Evolutionary conservation across 2,113 vertebrate genomes (phyloP).

Genomic region (Barnardius zonarius): DNA sequence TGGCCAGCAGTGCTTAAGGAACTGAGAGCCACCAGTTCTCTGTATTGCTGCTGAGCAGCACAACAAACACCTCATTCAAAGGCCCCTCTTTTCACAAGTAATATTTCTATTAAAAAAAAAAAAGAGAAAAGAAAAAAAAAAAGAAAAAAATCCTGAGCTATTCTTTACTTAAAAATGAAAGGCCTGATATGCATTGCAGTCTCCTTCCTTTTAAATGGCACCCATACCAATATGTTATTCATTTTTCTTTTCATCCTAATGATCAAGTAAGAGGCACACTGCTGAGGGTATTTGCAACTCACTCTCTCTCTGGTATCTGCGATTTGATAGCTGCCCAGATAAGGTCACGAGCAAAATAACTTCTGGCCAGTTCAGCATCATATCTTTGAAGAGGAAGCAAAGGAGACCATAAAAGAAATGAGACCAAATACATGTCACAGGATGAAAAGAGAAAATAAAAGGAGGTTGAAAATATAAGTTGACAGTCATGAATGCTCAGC

Average conservation of each 20-base stretch:
- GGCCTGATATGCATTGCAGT: not conserved
- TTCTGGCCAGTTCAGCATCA: not conserved
- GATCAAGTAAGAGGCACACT: not conserved
- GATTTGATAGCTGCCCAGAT: not conserved
- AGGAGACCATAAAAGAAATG: not conserved
- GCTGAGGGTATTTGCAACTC: not conserved
- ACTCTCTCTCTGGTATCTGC: not conserved
- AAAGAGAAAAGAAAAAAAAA: not conserved
- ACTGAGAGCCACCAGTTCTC: not conserved
- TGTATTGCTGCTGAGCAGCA: not conserved
- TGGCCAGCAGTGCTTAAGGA: not conserved
- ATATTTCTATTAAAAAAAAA: not conserved
- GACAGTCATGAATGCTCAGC: not conserved
- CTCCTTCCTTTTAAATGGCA: not conserved
- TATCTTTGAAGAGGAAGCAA: not conserved
- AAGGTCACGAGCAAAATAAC: not conserved
- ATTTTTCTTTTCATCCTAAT: not conserved
- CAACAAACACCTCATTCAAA: not conserved
- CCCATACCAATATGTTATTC: not conserved
- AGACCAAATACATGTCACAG: not conserved
- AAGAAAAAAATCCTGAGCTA: not conserved
- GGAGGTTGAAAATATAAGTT: not conserved
- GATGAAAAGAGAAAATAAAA: not conserved
- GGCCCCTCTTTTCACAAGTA: not conserved
- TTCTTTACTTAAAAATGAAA: not conserved